Conservation (phyloP, 2,797 vertebrate genomes). For the Zenarchopterus dispar region DNA sequence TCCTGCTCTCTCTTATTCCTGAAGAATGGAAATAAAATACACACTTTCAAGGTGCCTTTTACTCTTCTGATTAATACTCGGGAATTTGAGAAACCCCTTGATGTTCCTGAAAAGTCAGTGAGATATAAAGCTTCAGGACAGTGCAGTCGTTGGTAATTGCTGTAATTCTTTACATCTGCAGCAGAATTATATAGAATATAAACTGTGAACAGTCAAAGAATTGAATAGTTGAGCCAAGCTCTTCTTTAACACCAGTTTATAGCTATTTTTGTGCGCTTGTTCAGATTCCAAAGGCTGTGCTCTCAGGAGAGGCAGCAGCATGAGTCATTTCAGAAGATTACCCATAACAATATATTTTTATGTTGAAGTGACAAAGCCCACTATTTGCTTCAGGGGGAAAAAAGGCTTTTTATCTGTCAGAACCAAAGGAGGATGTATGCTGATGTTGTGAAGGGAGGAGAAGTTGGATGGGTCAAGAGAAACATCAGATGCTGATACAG, state of each 20-base stretch:
- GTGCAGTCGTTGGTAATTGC: background rate
- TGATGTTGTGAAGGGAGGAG: background rate
- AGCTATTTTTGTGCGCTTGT: conserved; percentile 12
- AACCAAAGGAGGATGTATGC: background rate
- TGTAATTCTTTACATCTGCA: too few relatives aligned
- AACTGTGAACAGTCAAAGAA: background rate
- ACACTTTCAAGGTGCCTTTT: conserved; percentile 55
- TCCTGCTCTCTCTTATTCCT: conserved; percentile 60
- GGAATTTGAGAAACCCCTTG: conserved; percentile 18
- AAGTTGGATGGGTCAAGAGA: conserved; percentile 8
- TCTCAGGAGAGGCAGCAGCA: conserved; percentile 7
- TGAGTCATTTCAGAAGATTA: conserved; percentile 24
- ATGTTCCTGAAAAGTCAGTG: conserved; percentile 7
- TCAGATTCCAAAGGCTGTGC: conserved; percentile 11
- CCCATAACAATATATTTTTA: conserved; percentile 17
- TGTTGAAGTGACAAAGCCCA: conserved; percentile 10
- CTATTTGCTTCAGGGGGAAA: background rate
- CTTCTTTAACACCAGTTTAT: conserved; percentile 12
- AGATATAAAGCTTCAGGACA: conserved; percentile 8
- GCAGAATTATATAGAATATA: too few relatives aligned
- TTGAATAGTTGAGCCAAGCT: conserved; percentile 18
- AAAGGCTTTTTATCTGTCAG: conserved; percentile 8
- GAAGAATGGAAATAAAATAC: conserved; percentile 57
- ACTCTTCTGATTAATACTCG: conserved; percentile 22
- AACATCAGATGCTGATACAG: background rate